These are phyloP conservation scores for Lophotis ruficrista DNA, from an alignment of 2,113 vertebrate species.

Conservation along the genomic window DNA sequence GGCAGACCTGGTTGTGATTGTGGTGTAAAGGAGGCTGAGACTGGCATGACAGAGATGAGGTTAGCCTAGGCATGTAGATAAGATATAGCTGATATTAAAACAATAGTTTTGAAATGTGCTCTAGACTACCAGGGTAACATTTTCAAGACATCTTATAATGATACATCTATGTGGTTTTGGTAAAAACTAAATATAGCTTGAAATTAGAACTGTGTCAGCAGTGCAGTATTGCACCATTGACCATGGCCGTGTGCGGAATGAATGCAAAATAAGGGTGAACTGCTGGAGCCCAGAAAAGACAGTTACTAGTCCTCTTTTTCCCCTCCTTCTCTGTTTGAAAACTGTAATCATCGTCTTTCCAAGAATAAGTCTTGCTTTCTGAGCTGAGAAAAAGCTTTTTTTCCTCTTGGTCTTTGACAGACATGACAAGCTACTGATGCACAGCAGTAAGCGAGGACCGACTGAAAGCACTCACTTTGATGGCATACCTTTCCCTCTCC, in stretches of 20 bases:
- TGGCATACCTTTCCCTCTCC: neutral
- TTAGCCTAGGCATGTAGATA: neutral
- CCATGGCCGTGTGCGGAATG: neutral
- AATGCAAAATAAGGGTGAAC: neutral
- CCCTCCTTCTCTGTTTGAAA: conserved; percentile 15
- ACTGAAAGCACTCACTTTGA: neutral
- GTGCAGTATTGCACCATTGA: neutral
- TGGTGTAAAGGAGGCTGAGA: neutral
- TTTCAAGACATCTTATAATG: neutral
- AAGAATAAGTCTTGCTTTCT: neutral
- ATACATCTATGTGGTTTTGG: neutral
- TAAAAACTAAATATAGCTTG: neutral
- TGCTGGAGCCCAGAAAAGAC: neutral
- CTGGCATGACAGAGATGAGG: neutral
- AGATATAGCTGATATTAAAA: neutral
- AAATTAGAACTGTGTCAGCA: neutral
- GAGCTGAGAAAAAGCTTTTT: neutral
- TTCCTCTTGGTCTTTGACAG: neutral
- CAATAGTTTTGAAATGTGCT: neutral
- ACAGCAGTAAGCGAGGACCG: neutral
- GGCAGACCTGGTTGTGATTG: neutral
- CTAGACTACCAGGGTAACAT: neutral
- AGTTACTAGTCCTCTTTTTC: neutral
- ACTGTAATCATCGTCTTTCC: neutral
- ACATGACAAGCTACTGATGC: neutral